phyloP scores from a whole-genome alignment of 2,113 vertebrate species.

The Rana temporaria region DNA sequence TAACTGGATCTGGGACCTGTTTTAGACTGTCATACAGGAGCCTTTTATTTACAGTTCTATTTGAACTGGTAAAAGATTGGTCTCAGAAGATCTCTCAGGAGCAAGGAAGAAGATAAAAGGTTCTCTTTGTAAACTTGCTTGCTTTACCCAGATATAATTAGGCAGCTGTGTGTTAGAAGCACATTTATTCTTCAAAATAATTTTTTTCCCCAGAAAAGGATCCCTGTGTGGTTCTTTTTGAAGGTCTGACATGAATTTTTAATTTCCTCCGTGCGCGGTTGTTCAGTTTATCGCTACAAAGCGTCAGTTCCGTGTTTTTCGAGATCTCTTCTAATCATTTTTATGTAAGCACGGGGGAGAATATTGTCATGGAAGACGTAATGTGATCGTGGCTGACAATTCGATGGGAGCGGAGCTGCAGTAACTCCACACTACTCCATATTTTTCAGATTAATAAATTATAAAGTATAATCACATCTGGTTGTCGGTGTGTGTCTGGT shows the following conservation, averaged over 20 bases:
- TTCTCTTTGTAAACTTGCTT: too few species aligned
- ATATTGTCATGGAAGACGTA: not conserved
- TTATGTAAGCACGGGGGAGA: conserved; percentile 4
- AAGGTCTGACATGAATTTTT: not conserved
- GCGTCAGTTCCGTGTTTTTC: not conserved
- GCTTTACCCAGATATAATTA: too few species aligned
- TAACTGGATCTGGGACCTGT: too few species aligned
- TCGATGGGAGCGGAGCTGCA: not conserved
- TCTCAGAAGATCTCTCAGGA: too few species aligned
- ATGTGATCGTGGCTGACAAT: conserved; percentile 18
- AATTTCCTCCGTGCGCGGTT: not conserved
- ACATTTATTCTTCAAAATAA: too few species aligned
- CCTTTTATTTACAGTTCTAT: too few species aligned
- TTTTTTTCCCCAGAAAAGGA: too few species aligned
- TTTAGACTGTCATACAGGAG: too few species aligned
- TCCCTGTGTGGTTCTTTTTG: not conserved
- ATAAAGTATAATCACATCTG: conserved; percentile 19
- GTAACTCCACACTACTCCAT: not conserved
- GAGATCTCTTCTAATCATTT: conserved; percentile 9
- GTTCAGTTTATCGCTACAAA: not conserved
- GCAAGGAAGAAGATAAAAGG: too few species aligned
- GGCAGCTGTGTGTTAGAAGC: too few species aligned
- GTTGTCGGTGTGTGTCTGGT: not conserved
- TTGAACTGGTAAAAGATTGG: too few species aligned
- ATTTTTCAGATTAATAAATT: conserved; percentile 15